A percentile compares a stretch with the other conserved stretches of the same genome.
These are phyloP conservation scores for Crotalus tigris DNA, from an alignment of 2,113 vertebrate species.

Conservation along the genomic window DNA sequence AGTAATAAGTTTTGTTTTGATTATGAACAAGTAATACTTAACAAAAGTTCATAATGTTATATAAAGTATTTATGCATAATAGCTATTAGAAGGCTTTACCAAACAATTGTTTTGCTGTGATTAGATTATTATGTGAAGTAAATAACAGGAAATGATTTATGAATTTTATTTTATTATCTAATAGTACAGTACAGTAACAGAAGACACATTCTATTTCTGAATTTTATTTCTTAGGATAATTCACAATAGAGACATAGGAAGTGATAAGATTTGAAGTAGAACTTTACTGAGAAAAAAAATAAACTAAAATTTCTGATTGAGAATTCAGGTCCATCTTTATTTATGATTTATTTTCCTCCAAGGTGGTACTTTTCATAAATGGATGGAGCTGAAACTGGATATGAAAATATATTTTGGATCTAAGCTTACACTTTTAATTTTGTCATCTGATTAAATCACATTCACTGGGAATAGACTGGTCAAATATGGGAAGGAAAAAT, in stretches of 20 bases:
- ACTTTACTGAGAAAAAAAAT: background rate
- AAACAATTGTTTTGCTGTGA: background rate
- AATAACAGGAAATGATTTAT: background rate
- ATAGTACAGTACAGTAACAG: background rate
- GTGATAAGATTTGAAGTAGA: background rate
- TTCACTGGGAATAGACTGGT: background rate
- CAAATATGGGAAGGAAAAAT: background rate
- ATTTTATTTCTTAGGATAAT: background rate
- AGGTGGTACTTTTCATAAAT: background rate
- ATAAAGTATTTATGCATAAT: background rate
- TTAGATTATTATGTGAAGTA: background rate
- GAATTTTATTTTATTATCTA: background rate
- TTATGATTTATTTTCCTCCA: background rate
- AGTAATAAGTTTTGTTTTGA: background rate
- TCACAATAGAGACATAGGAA: background rate
- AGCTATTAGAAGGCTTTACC: background rate
- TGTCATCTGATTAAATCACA: background rate
- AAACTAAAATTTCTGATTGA: background rate
- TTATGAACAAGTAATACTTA: background rate
- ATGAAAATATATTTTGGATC: background rate
- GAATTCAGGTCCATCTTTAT: background rate
- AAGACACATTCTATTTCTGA: background rate
- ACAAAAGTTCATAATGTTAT: background rate
- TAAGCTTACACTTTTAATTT: background rate
- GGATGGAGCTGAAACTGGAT: background rate